Percentiles rank a stretch among this genome's conserved stretches.
These are phyloP conservation scores for Tauraco erythrolophus DNA, from an alignment of 2,113 vertebrate genomes.

Conservation along the genomic window DNA sequence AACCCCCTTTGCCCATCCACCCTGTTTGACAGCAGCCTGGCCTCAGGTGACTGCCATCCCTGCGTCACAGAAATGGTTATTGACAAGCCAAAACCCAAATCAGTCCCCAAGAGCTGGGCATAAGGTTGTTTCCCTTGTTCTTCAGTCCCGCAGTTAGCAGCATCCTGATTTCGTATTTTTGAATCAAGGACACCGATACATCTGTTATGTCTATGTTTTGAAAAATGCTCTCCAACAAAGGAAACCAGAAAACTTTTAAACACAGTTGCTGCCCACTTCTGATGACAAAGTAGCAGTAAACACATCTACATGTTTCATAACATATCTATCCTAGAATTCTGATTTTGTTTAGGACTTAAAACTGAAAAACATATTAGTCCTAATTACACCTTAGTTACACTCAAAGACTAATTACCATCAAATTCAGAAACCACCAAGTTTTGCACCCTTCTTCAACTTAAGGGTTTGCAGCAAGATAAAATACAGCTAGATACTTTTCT, in stretches of 20 bases:
- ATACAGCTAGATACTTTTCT: not conserved
- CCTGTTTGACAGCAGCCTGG: not conserved
- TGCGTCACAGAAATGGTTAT: accelerated
- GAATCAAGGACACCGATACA: not conserved
- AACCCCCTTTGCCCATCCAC: not conserved
- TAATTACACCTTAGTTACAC: not conserved
- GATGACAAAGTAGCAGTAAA: not conserved
- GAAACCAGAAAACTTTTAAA: not conserved
- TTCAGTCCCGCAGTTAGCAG: not conserved
- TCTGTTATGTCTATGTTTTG: not conserved
- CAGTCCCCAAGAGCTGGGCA: not conserved
- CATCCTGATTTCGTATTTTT: not conserved
- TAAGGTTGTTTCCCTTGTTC: not conserved
- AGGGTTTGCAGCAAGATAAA: not conserved
- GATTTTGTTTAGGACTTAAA: not conserved
- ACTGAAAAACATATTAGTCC: not conserved
- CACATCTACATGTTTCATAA: accelerated
- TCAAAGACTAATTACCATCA: not conserved
- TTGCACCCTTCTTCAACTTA: not conserved
- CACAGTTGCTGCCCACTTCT: not conserved
- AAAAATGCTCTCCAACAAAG: not conserved
- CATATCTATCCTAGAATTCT: not conserved
- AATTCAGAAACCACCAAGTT: not conserved
- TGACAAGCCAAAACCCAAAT: not conserved
- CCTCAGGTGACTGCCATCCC: not conserved